Evolutionary conservation across 2,797 vertebrate genomes (phyloP).

Genomic region (Gymnocypris eckloni): DNA sequence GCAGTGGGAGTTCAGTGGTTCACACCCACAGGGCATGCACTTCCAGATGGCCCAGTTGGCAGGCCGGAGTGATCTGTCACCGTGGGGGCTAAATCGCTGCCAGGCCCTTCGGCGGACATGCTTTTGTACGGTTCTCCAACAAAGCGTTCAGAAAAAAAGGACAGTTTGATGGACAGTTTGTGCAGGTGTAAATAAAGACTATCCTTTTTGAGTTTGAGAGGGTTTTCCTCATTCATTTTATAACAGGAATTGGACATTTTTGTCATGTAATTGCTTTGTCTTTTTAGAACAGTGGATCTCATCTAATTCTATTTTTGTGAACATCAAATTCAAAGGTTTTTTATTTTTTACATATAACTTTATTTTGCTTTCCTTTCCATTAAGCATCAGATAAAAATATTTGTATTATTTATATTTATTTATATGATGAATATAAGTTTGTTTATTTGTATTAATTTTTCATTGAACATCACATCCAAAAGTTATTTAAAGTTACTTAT

Average conservation of each 20-base stretch:
- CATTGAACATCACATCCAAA: not conserved
- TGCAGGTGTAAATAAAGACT: not conserved
- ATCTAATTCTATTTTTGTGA: not conserved
- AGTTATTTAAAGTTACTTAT: not conserved
- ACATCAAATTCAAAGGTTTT: not conserved
- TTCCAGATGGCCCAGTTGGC: slow-evolving; percentile 65
- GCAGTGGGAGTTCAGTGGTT: slow-evolving; percentile 51
- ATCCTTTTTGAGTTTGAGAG: not conserved
- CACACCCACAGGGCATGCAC: slow-evolving; percentile 56
- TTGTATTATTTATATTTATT: not conserved
- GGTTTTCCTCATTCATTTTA: not conserved
- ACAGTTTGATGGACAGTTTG: slow-evolving; percentile 37
- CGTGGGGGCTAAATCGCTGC: slow-evolving; percentile 31
- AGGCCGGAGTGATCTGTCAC: slow-evolving; percentile 37
- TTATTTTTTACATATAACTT: not conserved
- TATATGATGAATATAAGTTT: too few relatives aligned
- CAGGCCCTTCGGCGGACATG: slow-evolving; percentile 36
- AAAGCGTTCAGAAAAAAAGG: slow-evolving; percentile 36
- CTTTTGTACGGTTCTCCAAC: slow-evolving; percentile 33
- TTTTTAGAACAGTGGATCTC: not conserved
- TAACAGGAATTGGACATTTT: not conserved
- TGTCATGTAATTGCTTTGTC: not conserved
- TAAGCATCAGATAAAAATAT: not conserved
- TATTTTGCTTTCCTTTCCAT: not conserved
- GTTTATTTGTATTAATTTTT: not conserved